phyloP scores from a whole-genome alignment of 2,797 vertebrate species.

The Tadarida brasiliensis region DNA sequence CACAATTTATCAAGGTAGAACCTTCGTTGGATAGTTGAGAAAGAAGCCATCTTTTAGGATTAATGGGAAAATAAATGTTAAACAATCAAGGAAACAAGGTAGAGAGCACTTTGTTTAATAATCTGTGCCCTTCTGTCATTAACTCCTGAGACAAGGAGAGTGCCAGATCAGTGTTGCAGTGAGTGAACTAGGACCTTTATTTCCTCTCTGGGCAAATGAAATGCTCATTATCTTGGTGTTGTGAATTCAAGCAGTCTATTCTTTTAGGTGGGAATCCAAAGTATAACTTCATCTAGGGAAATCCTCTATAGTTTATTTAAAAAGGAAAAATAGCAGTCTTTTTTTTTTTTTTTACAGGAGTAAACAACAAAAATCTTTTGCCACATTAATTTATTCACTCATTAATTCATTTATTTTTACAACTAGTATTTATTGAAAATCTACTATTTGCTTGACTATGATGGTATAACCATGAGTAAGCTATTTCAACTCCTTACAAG shows the following conservation, averaged over 20 bases:
- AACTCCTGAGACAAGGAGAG: conserved; percentile 67
- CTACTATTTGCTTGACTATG: neutral
- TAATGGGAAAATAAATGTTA: conserved; percentile 52
- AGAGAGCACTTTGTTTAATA: conserved; percentile 78
- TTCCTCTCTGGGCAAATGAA: conserved; percentile 74
- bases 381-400: neutral
- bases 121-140: conserved; percentile 69
- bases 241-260: conserved; percentile 76
- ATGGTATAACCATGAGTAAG: neutral
- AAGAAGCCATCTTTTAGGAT: conserved; percentile 37
- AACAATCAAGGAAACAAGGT: conserved; percentile 35
- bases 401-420: neutral
- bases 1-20: conserved; percentile 6
- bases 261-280: conserved; percentile 70
- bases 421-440: neutral
- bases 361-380: neutral
- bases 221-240: conserved; percentile 77
- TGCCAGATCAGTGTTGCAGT: conserved; percentile 74
- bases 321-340: neutral
- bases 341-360: neutral
- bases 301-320: conserved; percentile 24
- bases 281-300: conserved; percentile 53
- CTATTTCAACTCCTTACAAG: neutral
- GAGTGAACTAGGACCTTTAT: conserved; percentile 80
- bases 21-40: conserved; percentile 29